Conservation (phyloP, 2,113 vertebrate species). For the Boleophthalmus pectinirostris region DNA sequence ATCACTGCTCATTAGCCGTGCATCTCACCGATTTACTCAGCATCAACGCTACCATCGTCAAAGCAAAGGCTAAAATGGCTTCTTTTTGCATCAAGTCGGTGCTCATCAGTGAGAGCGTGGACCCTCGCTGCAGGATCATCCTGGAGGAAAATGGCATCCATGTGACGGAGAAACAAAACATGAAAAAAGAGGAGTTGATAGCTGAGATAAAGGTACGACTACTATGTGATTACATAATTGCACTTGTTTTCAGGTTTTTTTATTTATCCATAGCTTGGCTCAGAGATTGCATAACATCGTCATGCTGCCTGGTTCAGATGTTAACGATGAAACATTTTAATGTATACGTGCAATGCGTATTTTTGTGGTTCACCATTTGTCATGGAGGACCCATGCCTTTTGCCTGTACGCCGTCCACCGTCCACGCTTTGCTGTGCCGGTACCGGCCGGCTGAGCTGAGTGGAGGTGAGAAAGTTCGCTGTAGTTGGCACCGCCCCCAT, state of each 20-base stretch:
- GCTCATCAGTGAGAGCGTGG: conserved; percentile 91
- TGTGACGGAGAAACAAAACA: conserved; percentile 86
- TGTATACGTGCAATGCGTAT: neutral
- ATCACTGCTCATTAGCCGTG: conserved; percentile 15
- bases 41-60: neutral
- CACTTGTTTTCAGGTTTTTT: neutral
- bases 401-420: neutral
- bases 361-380: neutral
- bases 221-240: neutral
- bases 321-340: neutral
- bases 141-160: conserved; percentile 86
- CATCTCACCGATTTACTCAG: conserved; percentile 3
- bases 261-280: too few species aligned
- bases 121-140: conserved; percentile 86
- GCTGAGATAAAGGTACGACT: conserved; percentile 84
- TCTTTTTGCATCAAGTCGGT: conserved; percentile 80
- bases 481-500: conserved; percentile 53
- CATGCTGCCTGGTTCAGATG: neutral
- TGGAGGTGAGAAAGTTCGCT: neutral
- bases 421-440: neutral
- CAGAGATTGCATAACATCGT: neutral
- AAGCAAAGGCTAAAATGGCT: conserved; percentile 74
- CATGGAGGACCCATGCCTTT: too few species aligned
- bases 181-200: conserved; percentile 87
- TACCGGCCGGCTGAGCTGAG: neutral